Evolutionary conservation across 2,113 vertebrate species (phyloP), one percentile per base, ranked within the genome.

Genomic region (Clarias macrocephalus): DNA sequence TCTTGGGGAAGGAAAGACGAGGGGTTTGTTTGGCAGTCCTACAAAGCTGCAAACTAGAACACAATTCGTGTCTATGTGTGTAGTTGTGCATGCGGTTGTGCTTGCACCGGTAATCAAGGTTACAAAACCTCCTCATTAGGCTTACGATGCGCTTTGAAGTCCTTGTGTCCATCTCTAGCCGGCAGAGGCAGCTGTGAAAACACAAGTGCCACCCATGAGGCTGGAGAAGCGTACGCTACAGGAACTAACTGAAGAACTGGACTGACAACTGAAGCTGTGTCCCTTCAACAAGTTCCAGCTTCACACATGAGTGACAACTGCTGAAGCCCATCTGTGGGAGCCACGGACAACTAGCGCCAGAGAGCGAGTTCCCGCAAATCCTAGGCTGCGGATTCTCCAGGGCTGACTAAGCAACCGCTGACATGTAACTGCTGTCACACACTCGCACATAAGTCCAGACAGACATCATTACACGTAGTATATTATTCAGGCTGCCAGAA

Each of bases 181-280:
- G 89, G 84, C 89, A 89, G 89, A 91, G 85, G 90, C 94, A 95
- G 94, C 94, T 94, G 94, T 94, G 93, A 94, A 94, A 94, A 95
- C 94, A 94, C 86, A 76, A 92, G 91, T n/a, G 77, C 93, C 94
- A 94, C 93, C 94, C 92, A 94, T 94, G 92, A 90, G 84, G 63
- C 85, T 16, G 2, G 93, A 83, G 88, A 81, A 92, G 42, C 60
- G 66, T 60, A 70, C 62, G 57, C 59, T 86, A 33, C n/a, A 13
- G 8, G 13, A 77, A 66, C 60, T 54, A 37, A 77, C 15, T 6
- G 52, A 80, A 80, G 56, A 37, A 59, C 77, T 80, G 73, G 52
- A 77, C 57, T 87, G 91, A 91, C 56, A 84, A 73, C 52, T 91
- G 91, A 89, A 85, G 89, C 85, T 88, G 88, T 90, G 88, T 90